phyloP scores from a whole-genome alignment of 2,888 invertebrate species.

The Leptodirus hochenwartii region DNA sequence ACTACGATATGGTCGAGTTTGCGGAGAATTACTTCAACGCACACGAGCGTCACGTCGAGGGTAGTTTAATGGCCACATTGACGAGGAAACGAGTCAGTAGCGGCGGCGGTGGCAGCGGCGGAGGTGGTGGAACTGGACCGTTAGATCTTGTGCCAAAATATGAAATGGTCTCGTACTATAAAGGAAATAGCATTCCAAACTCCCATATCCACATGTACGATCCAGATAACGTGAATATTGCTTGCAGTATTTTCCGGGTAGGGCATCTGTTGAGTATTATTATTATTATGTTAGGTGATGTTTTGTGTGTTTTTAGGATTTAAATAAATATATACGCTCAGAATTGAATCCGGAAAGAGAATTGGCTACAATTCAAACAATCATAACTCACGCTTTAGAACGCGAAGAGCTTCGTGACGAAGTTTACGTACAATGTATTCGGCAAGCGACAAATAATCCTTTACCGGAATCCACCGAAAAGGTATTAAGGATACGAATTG shows the following conservation, averaged over 20 bases:
- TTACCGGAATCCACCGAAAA: constrained; percentile 64
- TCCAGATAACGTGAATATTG: constrained; percentile 79
- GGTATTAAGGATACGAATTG: too few relatives aligned
- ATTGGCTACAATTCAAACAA: constrained; percentile 63
- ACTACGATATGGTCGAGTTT: constrained; percentile 77
- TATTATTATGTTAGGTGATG: background rate
- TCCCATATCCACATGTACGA: constrained; percentile 92
- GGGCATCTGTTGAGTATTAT: constrained; percentile 21
- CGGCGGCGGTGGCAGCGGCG: constrained; percentile 7
- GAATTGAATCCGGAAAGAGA: constrained; percentile 74
- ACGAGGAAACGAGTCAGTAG: constrained; percentile 62
- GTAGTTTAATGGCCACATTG: constrained; percentile 71
- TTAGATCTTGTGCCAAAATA: constrained; percentile 65
- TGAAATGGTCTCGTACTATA: constrained; percentile 83
- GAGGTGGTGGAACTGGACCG: background rate
- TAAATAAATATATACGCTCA: constrained; percentile 78
- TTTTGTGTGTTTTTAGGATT: constrained; percentile 38
- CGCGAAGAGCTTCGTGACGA: constrained; percentile 85
- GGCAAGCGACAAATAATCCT: constrained; percentile 81
- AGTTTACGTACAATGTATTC: constrained; percentile 72
- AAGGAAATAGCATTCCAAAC: constrained; percentile 73
- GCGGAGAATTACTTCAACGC: constrained; percentile 87
- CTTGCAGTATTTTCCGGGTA: constrained; percentile 80
- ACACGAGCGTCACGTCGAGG: constrained; percentile 72
- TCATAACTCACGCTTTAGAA: constrained; percentile 75